Evolutionary conservation across 1,140 invertebrate genomes (phyloP), one percentile per base, ranked within the genome.

Genomic region (Scaptomyza montana): DNA sequence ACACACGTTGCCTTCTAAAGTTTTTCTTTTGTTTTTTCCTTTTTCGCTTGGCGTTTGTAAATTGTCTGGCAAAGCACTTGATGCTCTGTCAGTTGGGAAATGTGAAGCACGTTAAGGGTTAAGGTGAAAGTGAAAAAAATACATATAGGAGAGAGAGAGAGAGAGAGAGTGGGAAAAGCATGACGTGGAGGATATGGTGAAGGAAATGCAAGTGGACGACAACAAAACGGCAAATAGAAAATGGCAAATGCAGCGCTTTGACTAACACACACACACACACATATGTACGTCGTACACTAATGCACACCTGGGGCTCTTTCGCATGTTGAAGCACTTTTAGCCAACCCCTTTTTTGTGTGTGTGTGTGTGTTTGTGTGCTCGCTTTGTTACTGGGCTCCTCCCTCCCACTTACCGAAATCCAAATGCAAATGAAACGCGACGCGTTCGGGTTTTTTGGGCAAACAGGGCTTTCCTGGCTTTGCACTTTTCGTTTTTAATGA

Each of bases 401-500:
- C 8, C 33, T 36, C 8, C 33, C 33, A 6, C 33, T 2, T 36
- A 2, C 33, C 33, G 12, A 43, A 36, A 9, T 9, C 39, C 39
- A 43, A n/a, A 43, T 43, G 39, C 39, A n/a, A 43, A 43, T 43
- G 39, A 12, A 43, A 43, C 39, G 45, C 21, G 43, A 30, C 36
- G 60, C 25, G 51, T 53, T 59, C 12, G n/a, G 21, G 21, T 25
- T 25, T 49, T 49, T 61, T 61, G 21, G 51, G 70, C 65, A 45
- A 49, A 21, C n/a, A 36, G 33, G 33, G 56, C 56, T 46, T 53
- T 66, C 10, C 19, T 49, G 47, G 33, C 46, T 65, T 39, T 66
- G 67, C 72, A 59, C 67, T 70, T 74, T 73, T 54, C 60, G 39
- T 60, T 64, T 49, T 70, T 74, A 74, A 74, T 74, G 67, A 74